Evolutionary conservation across 1,140 invertebrate species (phyloP), one percentile per base, ranked within the genome.

Genomic region (Polypedilum vanderplanki): DNA sequence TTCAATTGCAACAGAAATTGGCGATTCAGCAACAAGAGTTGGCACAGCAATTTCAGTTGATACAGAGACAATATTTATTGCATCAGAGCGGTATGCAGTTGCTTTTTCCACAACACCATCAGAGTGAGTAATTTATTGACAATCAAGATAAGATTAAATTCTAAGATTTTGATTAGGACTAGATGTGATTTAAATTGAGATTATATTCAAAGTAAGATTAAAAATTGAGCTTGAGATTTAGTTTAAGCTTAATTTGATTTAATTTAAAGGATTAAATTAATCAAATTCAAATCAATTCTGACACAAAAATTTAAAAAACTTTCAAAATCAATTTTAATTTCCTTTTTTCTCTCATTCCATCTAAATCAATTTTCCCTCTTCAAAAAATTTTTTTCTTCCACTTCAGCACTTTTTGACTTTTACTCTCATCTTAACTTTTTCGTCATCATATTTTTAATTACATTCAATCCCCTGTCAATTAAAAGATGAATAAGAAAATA

Each of bases 1-100:
- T 70, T 70, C 65, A 65, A 41, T 70, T 46, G 57, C 74, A 57
- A 75, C 40, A 46, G 20, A 64, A 33, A 57, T 64, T 76, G 10
- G 64, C 33, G 10, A 73, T 64, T 40, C 65, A 75, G 73, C 65
- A 33, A 73, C 64, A 70, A 9, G 40, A 75, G 22, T 15, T 73
- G 5, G 41, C 33, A 18, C 41, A 33, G 12, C 20, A n/a, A 73
- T 73, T 24, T 73, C 41, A 65, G 17, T 24, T 65, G 64, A 33
- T 65, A n/a, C 33, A 65, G 57, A 24, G 65, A 20, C 65, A 70
- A 18, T 70, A 70, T 70, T 70, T 70, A 18, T 22, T 70, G 17
- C 65, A 70, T 70, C 65, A 70, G 10, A 70, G 65, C 20, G 65
- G 65, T 8, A 70, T 70, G 65, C 65, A 70, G 20, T 22, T 70